Percentiles rank a stretch among this genome's conserved stretches.
phyloP scores from a whole-genome alignment of 2,888 invertebrate genomes.

The Zaprionus lineosus region DNA sequence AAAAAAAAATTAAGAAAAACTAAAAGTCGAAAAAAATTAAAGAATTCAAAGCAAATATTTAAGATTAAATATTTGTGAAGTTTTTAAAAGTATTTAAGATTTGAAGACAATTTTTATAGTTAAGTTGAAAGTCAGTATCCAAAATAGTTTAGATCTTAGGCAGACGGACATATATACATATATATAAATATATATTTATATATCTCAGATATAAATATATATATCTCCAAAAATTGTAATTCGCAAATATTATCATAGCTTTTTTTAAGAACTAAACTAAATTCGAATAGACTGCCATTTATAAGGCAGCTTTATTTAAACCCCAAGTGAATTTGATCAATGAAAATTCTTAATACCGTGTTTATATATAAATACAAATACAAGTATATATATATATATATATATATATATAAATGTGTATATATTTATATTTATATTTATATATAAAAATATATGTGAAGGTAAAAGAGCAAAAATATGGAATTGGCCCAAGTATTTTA shows the following conservation, averaged over 20 bases:
- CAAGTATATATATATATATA: not conserved
- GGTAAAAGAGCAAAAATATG: not conserved
- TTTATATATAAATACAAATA: slow-evolving; percentile 48
- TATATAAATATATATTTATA: slow-evolving; percentile 32
- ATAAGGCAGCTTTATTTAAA: slow-evolving; percentile 39
- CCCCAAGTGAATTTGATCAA: slow-evolving; percentile 37
- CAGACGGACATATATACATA: slow-evolving; percentile 34
- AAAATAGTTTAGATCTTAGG: slow-evolving; percentile 37
- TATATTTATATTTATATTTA: no score
- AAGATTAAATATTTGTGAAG: slow-evolving; percentile 4
- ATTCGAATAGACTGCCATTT: slow-evolving; percentile 28
- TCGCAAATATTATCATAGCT: no score
- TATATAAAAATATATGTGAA: not conserved
- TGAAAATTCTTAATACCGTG: no score
- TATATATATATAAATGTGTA: not conserved
- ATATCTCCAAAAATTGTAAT: no score
- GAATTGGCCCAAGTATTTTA: slow-evolving; percentile 46
- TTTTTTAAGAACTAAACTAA: slow-evolving; percentile 31
- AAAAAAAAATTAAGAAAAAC: slow-evolving; percentile 7
- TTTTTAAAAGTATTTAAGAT: slow-evolving; percentile 41
- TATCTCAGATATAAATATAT: not conserved
- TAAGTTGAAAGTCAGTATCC: slow-evolving; percentile 41
- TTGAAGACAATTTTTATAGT: slow-evolving; percentile 59
- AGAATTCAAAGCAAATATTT: no score
- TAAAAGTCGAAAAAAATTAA: not conserved